These are phyloP conservation scores for Diadromus collaris DNA, from an alignment of 2,888 invertebrate species.

Conservation along the genomic window DNA sequence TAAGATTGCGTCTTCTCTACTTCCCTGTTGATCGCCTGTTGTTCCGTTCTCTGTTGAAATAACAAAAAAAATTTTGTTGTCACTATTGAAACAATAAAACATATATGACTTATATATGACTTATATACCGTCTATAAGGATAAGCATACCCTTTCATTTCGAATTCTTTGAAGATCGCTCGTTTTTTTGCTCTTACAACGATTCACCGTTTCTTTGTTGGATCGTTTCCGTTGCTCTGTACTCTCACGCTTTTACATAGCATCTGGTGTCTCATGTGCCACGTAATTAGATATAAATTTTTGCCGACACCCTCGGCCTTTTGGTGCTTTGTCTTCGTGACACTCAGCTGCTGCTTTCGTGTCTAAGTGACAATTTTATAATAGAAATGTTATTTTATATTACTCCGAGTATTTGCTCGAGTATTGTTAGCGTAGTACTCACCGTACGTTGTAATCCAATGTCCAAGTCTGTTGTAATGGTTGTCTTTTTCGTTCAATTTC, in stretches of 20 bases:
- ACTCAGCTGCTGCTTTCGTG: slow-evolving; percentile 5
- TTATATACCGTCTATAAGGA: not conserved
- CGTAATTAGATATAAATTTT: slow-evolving; percentile 10
- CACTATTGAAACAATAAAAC: slow-evolving; percentile 2
- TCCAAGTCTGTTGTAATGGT: not conserved
- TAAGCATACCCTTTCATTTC: slow-evolving; percentile 5
- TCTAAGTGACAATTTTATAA: not conserved
- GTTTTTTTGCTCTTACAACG: not conserved
- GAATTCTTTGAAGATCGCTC: not conserved
- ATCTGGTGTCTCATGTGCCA: slow-evolving; percentile 7
- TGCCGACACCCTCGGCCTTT: slow-evolving; percentile 5
- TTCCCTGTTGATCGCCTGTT: slow-evolving; percentile 3
- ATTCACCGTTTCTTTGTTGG: not conserved
- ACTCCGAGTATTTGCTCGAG: not conserved
- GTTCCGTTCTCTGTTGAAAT: slow-evolving; percentile 7
- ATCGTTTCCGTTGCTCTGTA: not conserved
- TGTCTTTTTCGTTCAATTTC: not conserved
- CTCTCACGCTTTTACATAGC: not conserved
- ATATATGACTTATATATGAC: not conserved
- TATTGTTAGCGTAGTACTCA: not conserved
- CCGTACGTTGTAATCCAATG: slow-evolving; percentile 1
- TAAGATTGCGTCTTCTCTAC: not conserved
- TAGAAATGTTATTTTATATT: not conserved
- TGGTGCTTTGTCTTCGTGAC: not conserved
- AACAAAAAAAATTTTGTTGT: not conserved